Conservation (phyloP, 2,113 vertebrate species). For the Donacobius atricapilla region DNA sequence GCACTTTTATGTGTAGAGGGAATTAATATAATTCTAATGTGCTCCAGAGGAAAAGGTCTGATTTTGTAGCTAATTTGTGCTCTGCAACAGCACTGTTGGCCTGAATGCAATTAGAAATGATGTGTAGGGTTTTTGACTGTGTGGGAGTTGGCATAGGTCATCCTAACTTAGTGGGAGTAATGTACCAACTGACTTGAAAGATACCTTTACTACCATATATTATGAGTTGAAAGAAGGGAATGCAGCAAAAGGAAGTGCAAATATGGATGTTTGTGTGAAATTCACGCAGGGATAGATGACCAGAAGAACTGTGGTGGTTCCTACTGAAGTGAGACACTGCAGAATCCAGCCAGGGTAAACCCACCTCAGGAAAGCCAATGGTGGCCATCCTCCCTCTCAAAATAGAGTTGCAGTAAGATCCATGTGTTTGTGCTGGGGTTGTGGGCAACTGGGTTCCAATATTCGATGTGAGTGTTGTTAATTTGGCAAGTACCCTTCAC, state of each 20-base stretch:
- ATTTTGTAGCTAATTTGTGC: not conserved
- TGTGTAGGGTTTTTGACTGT: not conserved
- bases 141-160: not conserved
- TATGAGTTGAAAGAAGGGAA: not conserved
- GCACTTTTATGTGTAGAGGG: not conserved
- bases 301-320: not conserved
- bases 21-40: not conserved
- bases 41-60: not conserved
- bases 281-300: not conserved
- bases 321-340: not conserved
- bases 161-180: not conserved
- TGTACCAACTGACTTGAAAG: not conserved
- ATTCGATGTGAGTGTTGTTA: not conserved
- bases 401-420: not conserved
- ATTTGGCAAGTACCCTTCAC: not conserved
- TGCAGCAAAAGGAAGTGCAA: not conserved
- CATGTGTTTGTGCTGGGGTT: not conserved
- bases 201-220: not conserved
- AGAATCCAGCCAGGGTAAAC: not conserved
- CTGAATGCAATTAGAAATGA: not conserved
- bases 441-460: not conserved
- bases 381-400: not conserved
- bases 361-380: too few relatives aligned
- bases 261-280: not conserved
- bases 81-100: not conserved